Conservation (phyloP, 2,797 vertebrate genomes). For the Urocyon cinereoargenteus region DNA sequence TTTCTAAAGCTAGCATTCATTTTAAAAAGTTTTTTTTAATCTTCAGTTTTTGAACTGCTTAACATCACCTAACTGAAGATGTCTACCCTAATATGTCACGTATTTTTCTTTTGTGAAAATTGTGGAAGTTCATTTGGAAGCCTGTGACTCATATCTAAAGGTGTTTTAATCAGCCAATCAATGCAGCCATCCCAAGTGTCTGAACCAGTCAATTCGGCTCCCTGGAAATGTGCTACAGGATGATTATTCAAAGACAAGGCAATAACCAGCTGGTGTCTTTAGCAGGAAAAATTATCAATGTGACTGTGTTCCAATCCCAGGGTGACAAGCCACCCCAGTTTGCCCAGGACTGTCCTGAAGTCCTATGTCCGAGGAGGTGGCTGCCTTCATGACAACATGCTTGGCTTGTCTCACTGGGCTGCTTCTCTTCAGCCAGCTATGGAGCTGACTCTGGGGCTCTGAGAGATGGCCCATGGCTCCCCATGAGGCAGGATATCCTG, state of each 20-base stretch:
- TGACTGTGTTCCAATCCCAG: background rate
- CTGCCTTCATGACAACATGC: accelerated
- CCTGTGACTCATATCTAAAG: background rate
- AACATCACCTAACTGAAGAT: background rate
- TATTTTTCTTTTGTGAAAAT: background rate
- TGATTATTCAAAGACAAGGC: background rate
- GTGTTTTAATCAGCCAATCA: background rate
- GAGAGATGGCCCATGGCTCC: background rate
- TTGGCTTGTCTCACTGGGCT: background rate
- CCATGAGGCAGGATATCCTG: background rate
- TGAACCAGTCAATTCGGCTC: background rate
- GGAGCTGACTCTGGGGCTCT: background rate
- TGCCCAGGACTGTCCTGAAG: background rate
- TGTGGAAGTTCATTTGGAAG: background rate
- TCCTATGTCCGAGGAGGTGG: background rate
- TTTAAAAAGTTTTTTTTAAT: background rate
- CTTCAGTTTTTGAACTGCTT: background rate
- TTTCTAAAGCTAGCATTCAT: background rate
- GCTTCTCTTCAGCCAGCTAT: background rate
- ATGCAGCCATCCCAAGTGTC: background rate
- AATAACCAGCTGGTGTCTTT: background rate
- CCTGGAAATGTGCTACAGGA: background rate
- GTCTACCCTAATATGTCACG: background rate
- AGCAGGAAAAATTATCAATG: background rate
- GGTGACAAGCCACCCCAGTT: background rate